phyloP scores from a whole-genome alignment of 2,113 vertebrate species.

The Lethenteron reissneri region DNA sequence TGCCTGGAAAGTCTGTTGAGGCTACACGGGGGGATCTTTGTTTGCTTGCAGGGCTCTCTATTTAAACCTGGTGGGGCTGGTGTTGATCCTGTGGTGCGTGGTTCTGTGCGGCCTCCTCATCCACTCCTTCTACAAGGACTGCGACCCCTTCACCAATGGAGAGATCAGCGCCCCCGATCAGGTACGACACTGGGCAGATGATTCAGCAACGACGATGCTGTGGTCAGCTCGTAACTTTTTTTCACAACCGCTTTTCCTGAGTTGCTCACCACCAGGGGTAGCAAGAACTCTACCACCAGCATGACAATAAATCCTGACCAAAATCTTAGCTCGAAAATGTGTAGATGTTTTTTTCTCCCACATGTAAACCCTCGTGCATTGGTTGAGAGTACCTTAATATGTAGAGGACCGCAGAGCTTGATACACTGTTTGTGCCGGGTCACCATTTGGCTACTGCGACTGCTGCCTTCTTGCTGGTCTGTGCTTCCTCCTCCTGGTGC shows the following conservation, averaged over 20 bases:
- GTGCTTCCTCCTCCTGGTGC: too few relatives aligned
- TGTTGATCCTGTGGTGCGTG: constrained; percentile 34
- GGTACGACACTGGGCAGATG: constrained; percentile 21
- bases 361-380: too few relatives aligned
- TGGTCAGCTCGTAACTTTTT: too few relatives aligned
- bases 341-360: too few relatives aligned
- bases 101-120: constrained; percentile 47
- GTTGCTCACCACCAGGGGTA: too few relatives aligned
- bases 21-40: neutral
- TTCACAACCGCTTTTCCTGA: too few relatives aligned
- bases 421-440: too few relatives aligned
- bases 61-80: constrained; percentile 58
- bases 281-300: neutral
- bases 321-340: too few relatives aligned
- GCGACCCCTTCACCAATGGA: constrained; percentile 52
- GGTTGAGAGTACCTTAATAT: too few relatives aligned
- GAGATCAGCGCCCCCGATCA: constrained; percentile 50
- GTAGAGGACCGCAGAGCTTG: too few relatives aligned
- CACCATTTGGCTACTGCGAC: too few relatives aligned
- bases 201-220: neutral
- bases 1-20: neutral
- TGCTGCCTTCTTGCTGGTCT: too few relatives aligned
- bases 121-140: constrained; percentile 60
- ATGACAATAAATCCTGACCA: neutral
- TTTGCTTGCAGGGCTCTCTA: constrained; percentile 43